Percentiles rank a stretch among this genome's conserved stretches.
phyloP scores from a whole-genome alignment of 2,888 invertebrate genomes.

The Blomia tropicalis region DNA sequence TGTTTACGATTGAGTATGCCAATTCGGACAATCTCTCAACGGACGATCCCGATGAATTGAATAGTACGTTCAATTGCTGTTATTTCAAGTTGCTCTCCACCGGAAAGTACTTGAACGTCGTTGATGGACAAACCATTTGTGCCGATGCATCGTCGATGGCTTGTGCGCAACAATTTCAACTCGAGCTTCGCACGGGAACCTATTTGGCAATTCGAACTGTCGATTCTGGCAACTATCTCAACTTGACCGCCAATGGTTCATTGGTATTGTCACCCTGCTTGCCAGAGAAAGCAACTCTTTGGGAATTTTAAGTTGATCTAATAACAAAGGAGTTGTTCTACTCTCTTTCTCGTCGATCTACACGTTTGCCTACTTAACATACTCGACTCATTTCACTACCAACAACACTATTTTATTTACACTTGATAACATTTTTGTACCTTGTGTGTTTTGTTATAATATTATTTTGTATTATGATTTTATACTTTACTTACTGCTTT shows the following conservation, averaged over 20 bases:
- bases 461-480: no score
- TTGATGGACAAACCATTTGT: constrained; percentile 62
- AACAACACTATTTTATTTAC: no score
- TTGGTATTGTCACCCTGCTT: constrained; percentile 64
- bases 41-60: neutral
- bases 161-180: constrained; percentile 25
- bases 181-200: constrained; percentile 24
- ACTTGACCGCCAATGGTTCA: constrained; percentile 76
- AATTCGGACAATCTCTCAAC: constrained; percentile 18
- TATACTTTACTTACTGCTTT: no score
- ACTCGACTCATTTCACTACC: no score
- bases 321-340: no score
- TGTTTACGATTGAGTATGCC: constrained; percentile 47
- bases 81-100: constrained; percentile 49
- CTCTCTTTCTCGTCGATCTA: no score
- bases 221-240: constrained; percentile 51
- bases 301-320: constrained; percentile 65
- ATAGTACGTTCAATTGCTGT: constrained; percentile 23
- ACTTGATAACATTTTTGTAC: no score
- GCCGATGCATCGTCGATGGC: constrained; percentile 57
- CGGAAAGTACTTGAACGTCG: constrained; percentile 84
- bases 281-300: constrained; percentile 64
- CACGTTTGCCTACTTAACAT: no score
- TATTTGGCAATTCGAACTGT: constrained; percentile 49
- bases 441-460: no score